These are phyloP conservation scores for Zaprionus ornatus DNA, from an alignment of 1,140 invertebrate genomes.

Conservation along the genomic window DNA sequence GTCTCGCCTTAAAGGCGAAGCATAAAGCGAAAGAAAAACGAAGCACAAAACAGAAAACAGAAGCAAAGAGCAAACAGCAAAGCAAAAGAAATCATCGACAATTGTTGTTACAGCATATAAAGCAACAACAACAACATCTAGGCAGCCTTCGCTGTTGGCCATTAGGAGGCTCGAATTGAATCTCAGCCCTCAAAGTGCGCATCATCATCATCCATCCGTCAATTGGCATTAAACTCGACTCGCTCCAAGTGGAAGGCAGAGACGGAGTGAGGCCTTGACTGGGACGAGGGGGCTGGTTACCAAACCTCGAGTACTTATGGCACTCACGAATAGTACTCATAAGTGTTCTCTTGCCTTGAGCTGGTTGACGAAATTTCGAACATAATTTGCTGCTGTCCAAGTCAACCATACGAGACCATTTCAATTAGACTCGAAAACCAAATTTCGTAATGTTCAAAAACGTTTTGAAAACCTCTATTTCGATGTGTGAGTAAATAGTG, in stretches of 20 bases:
- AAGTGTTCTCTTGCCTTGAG: slow-evolving; percentile 1
- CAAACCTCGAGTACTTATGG: background rate
- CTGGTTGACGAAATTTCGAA: background rate
- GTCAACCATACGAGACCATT: background rate
- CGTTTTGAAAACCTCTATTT: too few species aligned
- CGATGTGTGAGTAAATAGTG: too few species aligned
- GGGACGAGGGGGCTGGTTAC: slow-evolving; percentile 10
- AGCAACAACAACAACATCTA: slow-evolving; percentile 10
- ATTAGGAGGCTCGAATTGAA: slow-evolving; percentile 27
- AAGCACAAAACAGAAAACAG: slow-evolving; percentile 31
- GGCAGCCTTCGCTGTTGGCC: slow-evolving; percentile 5
- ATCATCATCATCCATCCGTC: slow-evolving; percentile 21
- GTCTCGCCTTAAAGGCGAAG: slow-evolving; percentile 11
- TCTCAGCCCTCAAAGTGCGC: slow-evolving; percentile 26
- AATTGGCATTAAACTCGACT: slow-evolving; percentile 18
- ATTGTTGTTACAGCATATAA: slow-evolving; percentile 53
- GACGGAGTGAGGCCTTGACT: slow-evolving; percentile 11
- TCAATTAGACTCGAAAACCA: background rate
- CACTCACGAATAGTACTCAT: background rate
- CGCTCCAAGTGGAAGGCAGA: background rate
- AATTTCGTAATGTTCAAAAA: background rate
- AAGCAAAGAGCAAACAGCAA: slow-evolving; percentile 27
- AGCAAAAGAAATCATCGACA: slow-evolving; percentile 30
- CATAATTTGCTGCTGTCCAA: background rate
- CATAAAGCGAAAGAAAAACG: slow-evolving; percentile 13